Evolutionary conservation across 1,140 invertebrate genomes (phyloP), one percentile per base, ranked within the genome.

Genomic region (Aphis gossypii): DNA sequence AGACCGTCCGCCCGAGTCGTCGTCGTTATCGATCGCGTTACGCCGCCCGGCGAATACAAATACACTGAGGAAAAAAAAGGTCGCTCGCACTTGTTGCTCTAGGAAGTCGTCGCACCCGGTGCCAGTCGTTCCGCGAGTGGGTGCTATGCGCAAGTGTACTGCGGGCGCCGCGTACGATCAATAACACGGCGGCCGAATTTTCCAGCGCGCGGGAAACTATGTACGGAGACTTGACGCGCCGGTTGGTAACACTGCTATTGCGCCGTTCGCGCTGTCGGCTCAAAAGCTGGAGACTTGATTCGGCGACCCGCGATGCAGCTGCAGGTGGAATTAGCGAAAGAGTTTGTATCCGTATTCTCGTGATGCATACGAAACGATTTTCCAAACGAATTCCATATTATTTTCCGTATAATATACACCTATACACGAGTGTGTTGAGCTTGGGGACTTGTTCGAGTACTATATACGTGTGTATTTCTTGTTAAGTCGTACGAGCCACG

Each of bases 81-180:
- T 54, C 87, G 87, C 7, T 87, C 48, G 23, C 87, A 89, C 87
- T 89, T 89, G 87, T 89, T 89, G 87, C 87, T 54, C n/a, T 56
- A 35, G 30, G n/a, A 86, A 7, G 44, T 86, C 84, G 44, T n/a
- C 60, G 83, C 83, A 41, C 30, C 41, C 44, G 84, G 84, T 48
- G 86, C 48, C 86, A 44, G 84, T n/a, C 38, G 38, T 51, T 9
- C 86, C 14, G 86, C 46, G 44, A 76, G 30, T n/a, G 60, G 60
- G 84, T 46, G 86, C 46, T 48, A 46, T 87, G 86, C 86, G 87
- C 87, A 56, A 89, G 87, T 89, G 48, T 38, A 51, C 35, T 30
- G 46, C 35, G 44, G 83, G 83, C 21, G 44, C 30, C 8, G 3
- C 18, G 3, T 20, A 1, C 86, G 87, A 89, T 89, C 87, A 89